These are phyloP conservation scores for Mesembrinibis cayennensis DNA, from an alignment of 2,113 vertebrate genomes.

Conservation along the genomic window DNA sequence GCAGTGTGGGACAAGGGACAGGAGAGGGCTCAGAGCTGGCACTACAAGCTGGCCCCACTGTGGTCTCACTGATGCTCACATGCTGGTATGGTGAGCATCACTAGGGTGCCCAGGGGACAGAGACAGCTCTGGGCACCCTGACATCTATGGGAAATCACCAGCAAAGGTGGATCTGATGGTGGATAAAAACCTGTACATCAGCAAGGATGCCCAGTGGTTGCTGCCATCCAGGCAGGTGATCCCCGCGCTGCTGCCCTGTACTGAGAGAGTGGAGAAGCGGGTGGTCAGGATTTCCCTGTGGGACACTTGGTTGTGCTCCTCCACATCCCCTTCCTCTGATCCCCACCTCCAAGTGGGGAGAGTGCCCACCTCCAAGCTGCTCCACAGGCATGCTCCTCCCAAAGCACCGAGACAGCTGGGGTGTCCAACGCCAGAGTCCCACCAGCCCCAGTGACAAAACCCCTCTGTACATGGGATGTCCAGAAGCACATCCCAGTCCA, in stretches of 20 bases:
- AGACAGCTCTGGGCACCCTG: background rate
- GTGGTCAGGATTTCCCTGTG: background rate
- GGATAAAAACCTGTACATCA: background rate
- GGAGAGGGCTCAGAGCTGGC: background rate
- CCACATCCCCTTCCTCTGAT: background rate
- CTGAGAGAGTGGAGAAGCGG: background rate
- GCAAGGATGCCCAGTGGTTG: background rate
- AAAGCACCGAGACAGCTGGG: background rate
- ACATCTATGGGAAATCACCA: background rate
- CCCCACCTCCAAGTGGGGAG: background rate
- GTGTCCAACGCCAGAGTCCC: background rate
- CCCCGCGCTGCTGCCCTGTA: background rate
- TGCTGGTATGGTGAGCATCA: background rate
- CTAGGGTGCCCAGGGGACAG: background rate
- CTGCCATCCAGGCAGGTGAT: background rate
- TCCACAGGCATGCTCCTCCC: background rate
- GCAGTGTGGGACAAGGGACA: background rate
- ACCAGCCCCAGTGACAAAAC: background rate
- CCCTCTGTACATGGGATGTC: background rate
- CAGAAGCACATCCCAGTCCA: background rate
- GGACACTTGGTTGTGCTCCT: background rate
- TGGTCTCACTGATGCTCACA: fast-evolving
- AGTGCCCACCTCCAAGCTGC: background rate
- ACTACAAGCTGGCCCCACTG: background rate
- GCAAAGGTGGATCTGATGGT: background rate